Conservation (phyloP, 2,113 vertebrate genomes). For the Micromys minutus region DNA sequence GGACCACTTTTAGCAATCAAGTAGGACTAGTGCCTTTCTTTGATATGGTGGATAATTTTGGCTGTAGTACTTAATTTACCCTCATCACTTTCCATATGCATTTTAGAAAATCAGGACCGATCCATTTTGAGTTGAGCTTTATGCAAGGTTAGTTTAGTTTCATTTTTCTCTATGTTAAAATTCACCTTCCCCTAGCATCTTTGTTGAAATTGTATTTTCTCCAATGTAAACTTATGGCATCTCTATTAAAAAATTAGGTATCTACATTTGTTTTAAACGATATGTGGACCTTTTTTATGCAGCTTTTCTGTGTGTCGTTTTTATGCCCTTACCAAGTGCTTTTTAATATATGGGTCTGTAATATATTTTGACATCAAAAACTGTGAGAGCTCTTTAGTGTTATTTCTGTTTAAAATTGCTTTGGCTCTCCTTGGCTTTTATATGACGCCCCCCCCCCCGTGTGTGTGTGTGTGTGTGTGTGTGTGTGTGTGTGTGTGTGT, state of each 20-base stretch:
- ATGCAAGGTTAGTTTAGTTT: not conserved
- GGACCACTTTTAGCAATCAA: not conserved
- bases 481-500: too few species aligned
- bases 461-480: not conserved
- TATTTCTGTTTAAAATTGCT: too few species aligned
- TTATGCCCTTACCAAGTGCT: not conserved
- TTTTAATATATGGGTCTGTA: not conserved
- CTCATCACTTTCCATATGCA: too few species aligned
- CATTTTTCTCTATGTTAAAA: not conserved
- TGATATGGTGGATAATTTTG: not conserved
- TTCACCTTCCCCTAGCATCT: fast-evolving
- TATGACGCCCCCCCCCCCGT: too few species aligned
- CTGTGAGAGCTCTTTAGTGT: not conserved
- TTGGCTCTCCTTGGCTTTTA: not conserved
- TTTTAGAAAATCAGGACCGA: not conserved
- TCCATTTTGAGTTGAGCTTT: not conserved
- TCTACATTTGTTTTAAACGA: not conserved
- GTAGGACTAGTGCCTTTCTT: not conserved
- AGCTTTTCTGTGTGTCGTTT: not conserved
- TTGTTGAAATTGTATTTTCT: not conserved
- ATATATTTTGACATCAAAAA: not conserved
- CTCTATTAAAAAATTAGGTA: not conserved
- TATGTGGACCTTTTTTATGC: not conserved
- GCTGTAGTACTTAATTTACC: not conserved
- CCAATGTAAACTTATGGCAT: not conserved